These are phyloP conservation scores for Drosophila limbata DNA, from an alignment of 2,888 invertebrate species.

Conservation along the genomic window DNA sequence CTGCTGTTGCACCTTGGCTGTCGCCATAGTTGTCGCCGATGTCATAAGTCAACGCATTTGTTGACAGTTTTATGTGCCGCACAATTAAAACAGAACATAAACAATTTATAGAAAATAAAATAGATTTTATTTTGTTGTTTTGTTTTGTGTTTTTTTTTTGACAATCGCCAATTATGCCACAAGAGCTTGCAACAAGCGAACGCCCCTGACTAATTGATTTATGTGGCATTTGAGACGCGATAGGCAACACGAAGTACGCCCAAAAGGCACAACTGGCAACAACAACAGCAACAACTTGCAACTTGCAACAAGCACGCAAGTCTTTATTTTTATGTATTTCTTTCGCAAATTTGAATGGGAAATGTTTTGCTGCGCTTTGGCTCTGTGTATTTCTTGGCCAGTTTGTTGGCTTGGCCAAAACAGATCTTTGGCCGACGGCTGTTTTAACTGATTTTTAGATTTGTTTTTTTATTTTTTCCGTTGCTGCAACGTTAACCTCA, in stretches of 20 bases:
- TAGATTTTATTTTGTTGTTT: background rate
- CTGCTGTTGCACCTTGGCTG: conserved; percentile 35
- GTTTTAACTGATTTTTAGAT: conserved; percentile 6
- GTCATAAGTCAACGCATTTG: conserved; percentile 77
- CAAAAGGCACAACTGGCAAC: conserved; percentile 26
- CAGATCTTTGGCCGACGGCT: conserved; percentile 5
- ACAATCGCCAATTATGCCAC: conserved; percentile 22
- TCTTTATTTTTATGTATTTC: background rate
- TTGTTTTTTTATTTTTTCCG: background rate
- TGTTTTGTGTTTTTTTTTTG: background rate
- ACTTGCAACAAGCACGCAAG: conserved; percentile 18
- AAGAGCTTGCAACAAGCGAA: conserved; percentile 3
- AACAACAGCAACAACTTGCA: conserved; percentile 11
- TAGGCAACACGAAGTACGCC: conserved; percentile 68
- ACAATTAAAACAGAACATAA: background rate
- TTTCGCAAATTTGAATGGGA: conserved; percentile 8
- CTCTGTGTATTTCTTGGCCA: conserved; percentile 8
- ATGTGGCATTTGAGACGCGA: conserved; percentile 67
- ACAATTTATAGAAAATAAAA: background rate
- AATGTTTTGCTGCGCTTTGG: background rate
- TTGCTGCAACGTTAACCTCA: conserved; percentile 40
- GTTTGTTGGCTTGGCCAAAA: conserved; percentile 7
- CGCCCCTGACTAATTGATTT: conserved; percentile 66
- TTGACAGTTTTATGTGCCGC: conserved; percentile 50
- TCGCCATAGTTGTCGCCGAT: conserved; percentile 64